Evolutionary conservation across 2,113 vertebrate genomes (phyloP).

Genomic region (Zapornia atra): DNA sequence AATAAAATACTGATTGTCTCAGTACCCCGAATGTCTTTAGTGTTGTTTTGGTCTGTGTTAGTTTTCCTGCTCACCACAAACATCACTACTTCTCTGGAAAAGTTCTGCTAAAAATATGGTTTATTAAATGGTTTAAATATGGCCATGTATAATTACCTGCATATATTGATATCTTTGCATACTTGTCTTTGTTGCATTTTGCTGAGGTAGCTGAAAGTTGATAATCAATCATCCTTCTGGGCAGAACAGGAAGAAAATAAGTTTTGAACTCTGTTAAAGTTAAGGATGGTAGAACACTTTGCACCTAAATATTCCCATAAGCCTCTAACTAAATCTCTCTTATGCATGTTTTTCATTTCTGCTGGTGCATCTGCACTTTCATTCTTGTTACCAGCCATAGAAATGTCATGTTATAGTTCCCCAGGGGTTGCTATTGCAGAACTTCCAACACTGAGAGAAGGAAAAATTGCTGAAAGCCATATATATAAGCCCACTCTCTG

Average conservation of each 20-base stretch:
- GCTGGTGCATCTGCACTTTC: conserved; percentile 42
- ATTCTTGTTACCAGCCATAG: conserved; percentile 37
- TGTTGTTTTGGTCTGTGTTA: not conserved
- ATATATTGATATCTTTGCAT: not conserved
- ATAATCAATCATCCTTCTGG: not conserved
- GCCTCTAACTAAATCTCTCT: conserved; percentile 10
- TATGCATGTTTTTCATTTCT: conserved; percentile 42
- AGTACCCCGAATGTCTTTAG: not conserved
- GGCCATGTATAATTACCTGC: not conserved
- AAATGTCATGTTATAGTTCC: conserved; percentile 30
- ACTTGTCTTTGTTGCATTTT: not conserved
- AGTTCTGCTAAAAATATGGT: not conserved
- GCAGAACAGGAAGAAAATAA: not conserved
- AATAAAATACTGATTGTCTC: not conserved
- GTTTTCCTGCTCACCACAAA: not conserved
- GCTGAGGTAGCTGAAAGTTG: not conserved
- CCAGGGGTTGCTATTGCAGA: conserved; percentile 9
- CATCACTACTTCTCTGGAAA: not conserved
- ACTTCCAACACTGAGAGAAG: conserved; percentile 37
- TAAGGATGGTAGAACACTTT: conserved; percentile 42
- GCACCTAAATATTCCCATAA: conserved; percentile 24
- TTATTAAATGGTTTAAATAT: not conserved
- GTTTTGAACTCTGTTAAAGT: conserved; percentile 8
- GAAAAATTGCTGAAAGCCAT: conserved; percentile 37
- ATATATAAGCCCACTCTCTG: not conserved